Evolutionary conservation across 1,140 invertebrate species (phyloP), one percentile per base, ranked within the genome.

Genomic region (Pantala flavescens): DNA sequence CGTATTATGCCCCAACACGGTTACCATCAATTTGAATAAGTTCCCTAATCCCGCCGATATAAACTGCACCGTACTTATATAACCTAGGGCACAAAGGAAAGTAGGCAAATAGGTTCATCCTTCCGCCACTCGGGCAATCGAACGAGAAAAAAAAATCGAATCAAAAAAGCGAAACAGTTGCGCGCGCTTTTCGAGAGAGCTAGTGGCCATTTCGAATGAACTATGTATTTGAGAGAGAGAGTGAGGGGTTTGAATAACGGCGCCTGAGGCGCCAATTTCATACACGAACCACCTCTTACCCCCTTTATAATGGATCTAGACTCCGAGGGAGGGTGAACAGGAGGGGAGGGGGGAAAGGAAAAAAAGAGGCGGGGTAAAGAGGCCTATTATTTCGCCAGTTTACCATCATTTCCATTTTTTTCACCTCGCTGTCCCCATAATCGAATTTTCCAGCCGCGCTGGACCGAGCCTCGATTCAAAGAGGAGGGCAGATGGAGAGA

Each of bases 321-420:
- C 28, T 36, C 28, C 9, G 28, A 36, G 28, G 28, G 28, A 36
- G 49, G 49, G 12, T 63, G 49, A 63, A 63, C 2, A 12, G 49
- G 49, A 14, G 12, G n/a, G 49, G 49, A 63, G 3, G 49, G 49
- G n/a, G 49, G 49, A 12, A 63, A 21, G 12, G 49, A 63, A 21
- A 63, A 21, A 63, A 63, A 63, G 49, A 16, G 49, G 49, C 49
- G 49, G 49, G 49, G 49, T 16, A 63, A 63, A 63, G 49, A 14
- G 49, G 49, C 16, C 49, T 21, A 63, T 63, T 63, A 63, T 63
- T 63, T 7, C 49, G 49, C 14, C 49, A 63, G 49, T 63, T 63
- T 63, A 63, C 49, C 49, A 63, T 63, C 49, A 63, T 63, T 63
- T 21, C 49, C 49, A 63, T 36, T 63, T 63, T 63, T 63, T 63